These are phyloP conservation scores for Dendrolimus kikuchii DNA, from an alignment of 1,140 invertebrate genomes.

Conservation along the genomic window DNA sequence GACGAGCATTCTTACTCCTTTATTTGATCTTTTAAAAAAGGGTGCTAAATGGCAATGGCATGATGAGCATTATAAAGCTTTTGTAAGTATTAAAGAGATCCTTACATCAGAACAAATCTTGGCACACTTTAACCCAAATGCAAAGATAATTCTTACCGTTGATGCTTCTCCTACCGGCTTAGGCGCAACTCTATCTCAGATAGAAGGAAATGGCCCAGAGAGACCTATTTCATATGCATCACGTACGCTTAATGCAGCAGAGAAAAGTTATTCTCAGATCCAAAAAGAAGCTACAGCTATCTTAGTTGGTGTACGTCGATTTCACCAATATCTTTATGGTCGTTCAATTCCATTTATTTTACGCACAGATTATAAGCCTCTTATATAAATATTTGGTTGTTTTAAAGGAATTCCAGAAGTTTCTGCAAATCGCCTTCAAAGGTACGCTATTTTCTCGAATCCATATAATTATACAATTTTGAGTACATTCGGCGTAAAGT, in stretches of 20 bases:
- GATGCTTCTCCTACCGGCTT: conserved; percentile 35
- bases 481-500: conserved; percentile 20
- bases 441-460: conserved; percentile 17
- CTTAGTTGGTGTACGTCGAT: too few species aligned
- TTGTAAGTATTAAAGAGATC: conserved; percentile 26
- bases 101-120: conserved; percentile 32
- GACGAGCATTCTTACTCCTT: conserved; percentile 32
- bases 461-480: conserved; percentile 23
- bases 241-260: conserved; percentile 22
- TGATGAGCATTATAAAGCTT: too few species aligned
- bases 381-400: conserved; percentile 23
- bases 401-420: conserved; percentile 20
- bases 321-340: too few species aligned
- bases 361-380: too few species aligned
- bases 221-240: too few species aligned
- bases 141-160: conserved; percentile 31
- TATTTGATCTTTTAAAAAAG: conserved; percentile 30
- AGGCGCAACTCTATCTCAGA: conserved; percentile 31
- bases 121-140: conserved; percentile 46
- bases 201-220: conserved; percentile 12
- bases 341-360: too few species aligned
- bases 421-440: conserved; percentile 17
- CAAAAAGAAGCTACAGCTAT: too few species aligned
- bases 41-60: conserved; percentile 12
- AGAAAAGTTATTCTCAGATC: conserved; percentile 22